Conservation (phyloP, 2,113 vertebrate genomes). For the Lophura nycthemera region DNA sequence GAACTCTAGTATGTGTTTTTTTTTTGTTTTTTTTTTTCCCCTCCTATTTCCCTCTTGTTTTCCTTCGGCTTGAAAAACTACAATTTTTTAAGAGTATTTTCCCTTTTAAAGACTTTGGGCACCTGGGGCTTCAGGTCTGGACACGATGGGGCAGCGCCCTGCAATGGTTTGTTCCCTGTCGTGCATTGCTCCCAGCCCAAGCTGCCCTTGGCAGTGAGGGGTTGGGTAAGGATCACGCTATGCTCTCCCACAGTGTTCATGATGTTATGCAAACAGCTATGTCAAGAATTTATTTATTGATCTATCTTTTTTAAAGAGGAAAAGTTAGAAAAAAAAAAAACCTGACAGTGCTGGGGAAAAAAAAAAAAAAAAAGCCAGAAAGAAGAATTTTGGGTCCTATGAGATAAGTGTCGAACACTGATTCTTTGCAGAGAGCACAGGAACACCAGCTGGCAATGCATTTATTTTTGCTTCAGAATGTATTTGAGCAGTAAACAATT, state of each 20-base stretch:
- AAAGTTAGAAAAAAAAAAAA: background rate
- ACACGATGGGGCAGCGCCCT: background rate
- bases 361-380: background rate
- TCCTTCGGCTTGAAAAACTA: background rate
- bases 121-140: background rate
- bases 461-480: slow-evolving; percentile 72
- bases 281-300: slow-evolving; percentile 39
- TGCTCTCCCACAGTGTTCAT: background rate
- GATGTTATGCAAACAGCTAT: slow-evolving; percentile 9
- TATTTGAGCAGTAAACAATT: slow-evolving; percentile 70
- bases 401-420: slow-evolving; percentile 62
- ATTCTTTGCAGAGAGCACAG: slow-evolving; percentile 59
- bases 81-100: background rate
- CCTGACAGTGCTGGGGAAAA: background rate
- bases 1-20: background rate
- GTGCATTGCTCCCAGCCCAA: fast-evolving
- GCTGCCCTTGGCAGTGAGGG: background rate
- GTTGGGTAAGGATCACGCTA: background rate
- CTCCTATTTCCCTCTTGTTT: background rate
- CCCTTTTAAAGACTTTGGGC: background rate
- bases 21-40: background rate
- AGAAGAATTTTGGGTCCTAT: slow-evolving; percentile 68
- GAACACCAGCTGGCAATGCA: slow-evolving; percentile 69
- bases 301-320: slow-evolving; percentile 26
- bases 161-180: background rate